Conservation (phyloP, 1,140 invertebrate genomes). For the Brachionus sp. region DNA sequence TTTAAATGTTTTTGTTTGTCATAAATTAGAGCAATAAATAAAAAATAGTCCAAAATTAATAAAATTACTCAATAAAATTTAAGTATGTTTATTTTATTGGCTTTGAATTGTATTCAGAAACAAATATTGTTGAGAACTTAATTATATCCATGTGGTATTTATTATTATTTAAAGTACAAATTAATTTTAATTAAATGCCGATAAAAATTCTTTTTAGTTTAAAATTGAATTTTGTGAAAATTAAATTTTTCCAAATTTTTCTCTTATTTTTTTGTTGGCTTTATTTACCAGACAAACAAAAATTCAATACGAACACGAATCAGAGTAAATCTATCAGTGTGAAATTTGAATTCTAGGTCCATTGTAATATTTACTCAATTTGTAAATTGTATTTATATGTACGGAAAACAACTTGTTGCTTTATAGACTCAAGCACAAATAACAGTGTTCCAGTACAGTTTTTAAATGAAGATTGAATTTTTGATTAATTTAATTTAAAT, state of each 20-base stretch:
- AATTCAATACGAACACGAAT: neutral
- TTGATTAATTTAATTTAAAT: conserved; percentile 13
- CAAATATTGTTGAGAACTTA: neutral
- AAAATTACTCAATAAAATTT: neutral
- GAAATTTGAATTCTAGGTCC: neutral
- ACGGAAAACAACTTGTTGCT: neutral
- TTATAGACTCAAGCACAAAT: conserved; percentile 24
- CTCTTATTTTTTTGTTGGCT: neutral
- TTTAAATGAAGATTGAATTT: neutral
- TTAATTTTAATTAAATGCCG: neutral
- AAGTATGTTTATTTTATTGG: neutral
- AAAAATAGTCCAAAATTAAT: neutral
- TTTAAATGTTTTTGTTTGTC: neutral
- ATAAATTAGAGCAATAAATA: neutral
- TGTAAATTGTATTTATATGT: neutral
- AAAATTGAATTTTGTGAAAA: neutral
- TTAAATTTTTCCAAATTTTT: neutral
- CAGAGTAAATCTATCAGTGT: conserved; percentile 16
- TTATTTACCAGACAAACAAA: conserved; percentile 22
- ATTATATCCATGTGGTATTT: neutral
- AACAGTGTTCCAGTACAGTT: neutral
- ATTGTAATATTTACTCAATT: conserved; percentile 34
- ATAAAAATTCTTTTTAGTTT: neutral
- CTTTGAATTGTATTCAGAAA: neutral
- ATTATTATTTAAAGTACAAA: neutral